phyloP scores from a whole-genome alignment of 2,113 vertebrate species.

The Callopanchax toddi region DNA sequence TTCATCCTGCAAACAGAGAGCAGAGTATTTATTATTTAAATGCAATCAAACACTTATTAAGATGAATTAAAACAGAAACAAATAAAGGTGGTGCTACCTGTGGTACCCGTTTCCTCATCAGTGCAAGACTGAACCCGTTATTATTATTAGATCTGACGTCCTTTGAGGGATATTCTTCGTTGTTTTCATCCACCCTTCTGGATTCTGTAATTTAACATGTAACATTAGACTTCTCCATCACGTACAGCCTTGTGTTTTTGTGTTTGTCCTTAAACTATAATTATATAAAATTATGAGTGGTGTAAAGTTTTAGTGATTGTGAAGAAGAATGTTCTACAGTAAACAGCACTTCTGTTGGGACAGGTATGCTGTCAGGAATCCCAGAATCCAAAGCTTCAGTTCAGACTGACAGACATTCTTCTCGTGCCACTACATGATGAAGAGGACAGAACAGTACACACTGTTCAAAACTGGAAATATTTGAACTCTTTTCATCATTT shows the following conservation, averaged over 20 bases:
- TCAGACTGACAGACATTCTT: constrained; percentile 50
- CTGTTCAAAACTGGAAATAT: not conserved
- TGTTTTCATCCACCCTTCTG: constrained; percentile 82
- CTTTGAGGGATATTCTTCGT: constrained; percentile 76
- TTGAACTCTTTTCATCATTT: too few species aligned
- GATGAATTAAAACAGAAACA: not conserved
- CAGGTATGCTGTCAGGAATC: not conserved
- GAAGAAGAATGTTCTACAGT: constrained; percentile 1
- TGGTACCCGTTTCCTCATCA: constrained; percentile 91
- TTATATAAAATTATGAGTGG: constrained; percentile 7
- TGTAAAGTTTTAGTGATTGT: not conserved
- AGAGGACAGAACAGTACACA: constrained; percentile 31
- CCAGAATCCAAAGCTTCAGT: constrained; percentile 19
- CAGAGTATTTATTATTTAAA: not conserved
- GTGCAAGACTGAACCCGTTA: constrained; percentile 85
- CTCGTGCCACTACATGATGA: constrained; percentile 33
- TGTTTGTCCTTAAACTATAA: too few species aligned
- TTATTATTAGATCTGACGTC: constrained; percentile 83
- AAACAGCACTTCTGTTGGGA: constrained; percentile 20
- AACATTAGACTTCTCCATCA: constrained; percentile 40
- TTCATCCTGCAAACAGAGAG: constrained; percentile 80
- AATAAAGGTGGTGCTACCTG: constrained; percentile 79
- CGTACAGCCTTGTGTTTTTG: constrained; percentile 9
- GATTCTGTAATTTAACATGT: constrained; percentile 66
- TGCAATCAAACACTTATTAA: not conserved